Base-by-base conservation (phyloP, 2,797 vertebrate species). In the Natrix natrix region DNA sequence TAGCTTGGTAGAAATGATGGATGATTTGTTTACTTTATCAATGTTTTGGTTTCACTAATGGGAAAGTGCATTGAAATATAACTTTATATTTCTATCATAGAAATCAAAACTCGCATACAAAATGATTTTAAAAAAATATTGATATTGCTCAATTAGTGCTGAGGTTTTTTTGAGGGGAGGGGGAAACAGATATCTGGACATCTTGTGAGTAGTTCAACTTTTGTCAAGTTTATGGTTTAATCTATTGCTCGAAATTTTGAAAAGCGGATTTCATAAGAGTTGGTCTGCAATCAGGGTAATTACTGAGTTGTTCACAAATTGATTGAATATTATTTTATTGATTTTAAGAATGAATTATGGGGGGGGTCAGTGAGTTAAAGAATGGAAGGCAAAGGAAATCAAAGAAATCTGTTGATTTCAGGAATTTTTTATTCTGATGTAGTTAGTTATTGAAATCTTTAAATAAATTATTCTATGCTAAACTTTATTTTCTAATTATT, bases 1-100 rank as follows among this genome's bases (percentile, higher is more conserved):
- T 97, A 95, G 96, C 94, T 96, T 97, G 97, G 96, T 94, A 96
- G 96, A 97, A 96, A 96, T 97, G 97, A 97, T 95, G 60, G 96
- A 96, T 0, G 92, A 8, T 95, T 95, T 96, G 96, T 94, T 96
- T 95, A 88, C 95, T 95, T 96, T 56, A 95, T 96, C 94, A 94
- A 0, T 89, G 93, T 83, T 28, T 0, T 94, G 94, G 96, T 97
- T 97, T 97, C 95, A 97, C 97, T 96, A 94, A 10, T 93, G 94
- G 90, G 32, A 26, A 92, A 90, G 93, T 1, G 28, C 69, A 89
- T 91, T 83, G 94, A 87, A 94, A 90, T 91, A 93, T 92, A 94
- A 94, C 93, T 92, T 28, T 16, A 86, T 92, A 52, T 91, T 93
- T 83, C 66, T 83, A 89, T 83, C 86, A 61, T 28, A 63, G 57